These are phyloP conservation scores for Carassius carassius DNA, from an alignment of 2,113 vertebrate species.

Conservation along the genomic window DNA sequence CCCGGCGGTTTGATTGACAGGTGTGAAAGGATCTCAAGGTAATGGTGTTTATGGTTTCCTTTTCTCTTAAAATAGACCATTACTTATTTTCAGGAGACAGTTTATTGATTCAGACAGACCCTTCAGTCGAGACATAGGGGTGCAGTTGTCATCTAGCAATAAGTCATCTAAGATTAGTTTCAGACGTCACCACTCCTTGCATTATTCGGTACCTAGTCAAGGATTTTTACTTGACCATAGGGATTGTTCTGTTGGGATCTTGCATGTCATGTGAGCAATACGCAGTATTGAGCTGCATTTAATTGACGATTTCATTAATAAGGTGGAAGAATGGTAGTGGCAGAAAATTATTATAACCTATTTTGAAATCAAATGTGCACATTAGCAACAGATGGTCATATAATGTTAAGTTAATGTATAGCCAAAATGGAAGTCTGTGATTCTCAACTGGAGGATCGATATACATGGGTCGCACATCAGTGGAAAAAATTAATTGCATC, in stretches of 20 bases:
- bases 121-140: not conserved
- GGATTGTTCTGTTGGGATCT: not conserved
- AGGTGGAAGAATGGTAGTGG: not conserved
- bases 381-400: conserved; percentile 16
- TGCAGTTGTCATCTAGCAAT: not conserved
- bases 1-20: conserved; percentile 13
- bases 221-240: not conserved
- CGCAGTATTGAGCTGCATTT: too few relatives aligned
- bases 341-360: not conserved
- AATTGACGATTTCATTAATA: too few relatives aligned
- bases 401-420: not conserved
- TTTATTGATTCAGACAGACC: not conserved
- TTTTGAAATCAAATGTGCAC: not conserved
- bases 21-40: not conserved
- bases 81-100: not conserved
- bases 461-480: not conserved
- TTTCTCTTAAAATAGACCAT: not conserved
- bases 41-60: not conserved
- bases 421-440: not conserved
- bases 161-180: conserved; percentile 27
- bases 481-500: not conserved
- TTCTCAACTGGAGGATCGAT: not conserved
- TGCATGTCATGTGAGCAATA: not conserved
- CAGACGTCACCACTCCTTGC: not conserved
- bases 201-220: not conserved